Base-by-base conservation (phyloP, 2,797 vertebrate genomes). In the Xenops minutus region DNA sequence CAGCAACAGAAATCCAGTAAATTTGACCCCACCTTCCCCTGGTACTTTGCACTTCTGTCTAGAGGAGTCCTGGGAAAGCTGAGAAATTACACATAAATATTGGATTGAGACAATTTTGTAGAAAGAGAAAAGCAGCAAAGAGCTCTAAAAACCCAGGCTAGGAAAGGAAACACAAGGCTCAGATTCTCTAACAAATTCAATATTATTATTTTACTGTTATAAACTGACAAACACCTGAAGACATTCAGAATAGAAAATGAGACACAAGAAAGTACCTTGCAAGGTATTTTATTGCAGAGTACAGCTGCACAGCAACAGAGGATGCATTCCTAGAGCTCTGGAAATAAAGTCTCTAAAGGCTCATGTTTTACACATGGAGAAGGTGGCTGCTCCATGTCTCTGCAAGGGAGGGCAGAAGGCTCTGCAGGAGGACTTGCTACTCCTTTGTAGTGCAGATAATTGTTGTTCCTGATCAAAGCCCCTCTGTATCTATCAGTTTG, bases 241-340 rank as follows among this genome's bases (percentile, higher is more conserved):
- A 88, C 58, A 76, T 91, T 89, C 68, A 78, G 91, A 94, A 78
- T 24, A 52, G 51, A 96, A 83, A 88, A 90, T 16, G 48, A 93
- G 76, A 76, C 29, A 36, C 36, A 14, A 37, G 29, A 66, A 96
- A 81, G 68, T 56, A 49, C 30, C 73, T 89, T 78, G 36, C 66
- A 52, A 93, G 83, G 36, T 77, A 39, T 62, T 81, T 80, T 66
- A 55, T 64, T 88, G 73, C 46, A 78, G 66, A 88, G 48, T 59
- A 69, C 20, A 62, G 36, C 63, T 77, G 54, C 82, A 89, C 36
- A 78, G 85, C 79, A 89, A 83, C 20, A 93, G 66, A 78, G 62
- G 29, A 68, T 54, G 27, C 39, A 71, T 84, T 85, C 68, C 36
- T 72, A 68, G 56, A 92, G 62, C 89, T 89, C 79, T 88, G 87